Conservation (phyloP, 1,140 invertebrate species). For the Parasteatoda tepidariorum region DNA sequence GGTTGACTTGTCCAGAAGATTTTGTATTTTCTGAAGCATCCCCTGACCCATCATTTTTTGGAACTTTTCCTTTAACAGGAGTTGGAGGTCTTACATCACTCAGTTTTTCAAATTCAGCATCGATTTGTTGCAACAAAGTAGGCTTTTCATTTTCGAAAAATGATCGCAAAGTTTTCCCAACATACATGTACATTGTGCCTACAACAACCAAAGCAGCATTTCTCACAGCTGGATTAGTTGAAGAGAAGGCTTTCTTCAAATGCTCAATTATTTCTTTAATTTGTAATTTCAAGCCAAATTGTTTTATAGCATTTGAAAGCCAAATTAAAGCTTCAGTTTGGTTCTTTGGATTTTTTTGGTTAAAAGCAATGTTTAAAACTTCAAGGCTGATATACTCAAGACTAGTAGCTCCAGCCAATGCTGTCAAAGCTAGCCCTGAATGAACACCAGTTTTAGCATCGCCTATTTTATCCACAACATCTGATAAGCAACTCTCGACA, state of each 20-base stretch:
- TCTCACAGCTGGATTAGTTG: constrained; percentile 86
- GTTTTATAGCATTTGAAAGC: constrained; percentile 80
- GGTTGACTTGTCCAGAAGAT: constrained; percentile 70
- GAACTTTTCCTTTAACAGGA: constrained; percentile 75
- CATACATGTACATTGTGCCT: constrained; percentile 82
- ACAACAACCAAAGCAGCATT: constrained; percentile 78
- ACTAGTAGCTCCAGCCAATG: constrained; percentile 81
- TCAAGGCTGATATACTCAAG: constrained; percentile 81
- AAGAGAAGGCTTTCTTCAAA: constrained; percentile 84
- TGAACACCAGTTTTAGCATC: constrained; percentile 82
- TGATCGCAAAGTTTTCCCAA: constrained; percentile 78
- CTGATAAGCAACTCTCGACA: constrained; percentile 80
- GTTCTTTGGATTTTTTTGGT: constrained; percentile 91
- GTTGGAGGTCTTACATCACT: constrained; percentile 77
- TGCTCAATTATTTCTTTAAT: constrained; percentile 83
- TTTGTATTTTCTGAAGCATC: constrained; percentile 69
- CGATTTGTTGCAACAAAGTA: constrained; percentile 85
- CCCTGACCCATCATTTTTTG: constrained; percentile 68
- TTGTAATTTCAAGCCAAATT: constrained; percentile 85
- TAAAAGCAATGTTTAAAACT: constrained; percentile 80
- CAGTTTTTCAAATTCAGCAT: constrained; percentile 85
- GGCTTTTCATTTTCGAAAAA: constrained; percentile 91
- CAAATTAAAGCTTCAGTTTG: constrained; percentile 86
- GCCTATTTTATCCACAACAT: constrained; percentile 86
- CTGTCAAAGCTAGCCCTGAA: constrained; percentile 79